phyloP scores from a whole-genome alignment of 2,888 invertebrate genomes.

The Caradrina kadenii region DNA sequence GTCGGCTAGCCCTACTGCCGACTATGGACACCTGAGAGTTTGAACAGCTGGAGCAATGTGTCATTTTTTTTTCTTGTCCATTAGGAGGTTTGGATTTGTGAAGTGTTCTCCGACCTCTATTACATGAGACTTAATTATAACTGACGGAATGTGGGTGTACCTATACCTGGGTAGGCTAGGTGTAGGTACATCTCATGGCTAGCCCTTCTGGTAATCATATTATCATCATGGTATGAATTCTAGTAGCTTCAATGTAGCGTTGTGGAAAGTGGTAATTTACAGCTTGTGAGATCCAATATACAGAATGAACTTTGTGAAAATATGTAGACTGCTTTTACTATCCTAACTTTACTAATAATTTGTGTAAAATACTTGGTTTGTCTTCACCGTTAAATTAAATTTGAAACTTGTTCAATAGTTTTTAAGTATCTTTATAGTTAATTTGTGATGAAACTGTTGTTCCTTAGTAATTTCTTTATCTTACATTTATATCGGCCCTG shows the following conservation, averaged over 20 bases:
- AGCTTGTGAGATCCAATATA: background rate
- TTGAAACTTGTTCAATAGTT: background rate
- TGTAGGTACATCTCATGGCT: no score
- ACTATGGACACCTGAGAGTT: no score
- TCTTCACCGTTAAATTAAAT: conserved; percentile 15
- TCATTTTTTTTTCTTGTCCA: no score
- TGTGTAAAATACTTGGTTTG: conserved; percentile 10
- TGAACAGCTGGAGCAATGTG: no score
- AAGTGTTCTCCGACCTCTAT: no score
- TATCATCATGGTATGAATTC: no score
- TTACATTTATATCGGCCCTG: background rate
- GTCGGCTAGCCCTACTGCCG: no score
- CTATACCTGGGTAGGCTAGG: no score
- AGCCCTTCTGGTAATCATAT: no score
- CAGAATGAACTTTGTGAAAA: conserved; percentile 2
- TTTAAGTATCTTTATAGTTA: background rate
- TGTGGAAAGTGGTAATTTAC: conserved; percentile 12
- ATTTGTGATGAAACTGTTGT: background rate
- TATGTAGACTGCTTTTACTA: conserved; percentile 9
- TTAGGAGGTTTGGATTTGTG: no score
- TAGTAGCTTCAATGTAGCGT: conserved; percentile 3
- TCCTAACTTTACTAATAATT: conserved; percentile 21
- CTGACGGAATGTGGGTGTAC: no score
- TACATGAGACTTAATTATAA: no score
- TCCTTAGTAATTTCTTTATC: background rate